These are phyloP conservation scores for Goniozus legneri DNA, from an alignment of 1,140 invertebrate genomes.

Conservation along the genomic window DNA sequence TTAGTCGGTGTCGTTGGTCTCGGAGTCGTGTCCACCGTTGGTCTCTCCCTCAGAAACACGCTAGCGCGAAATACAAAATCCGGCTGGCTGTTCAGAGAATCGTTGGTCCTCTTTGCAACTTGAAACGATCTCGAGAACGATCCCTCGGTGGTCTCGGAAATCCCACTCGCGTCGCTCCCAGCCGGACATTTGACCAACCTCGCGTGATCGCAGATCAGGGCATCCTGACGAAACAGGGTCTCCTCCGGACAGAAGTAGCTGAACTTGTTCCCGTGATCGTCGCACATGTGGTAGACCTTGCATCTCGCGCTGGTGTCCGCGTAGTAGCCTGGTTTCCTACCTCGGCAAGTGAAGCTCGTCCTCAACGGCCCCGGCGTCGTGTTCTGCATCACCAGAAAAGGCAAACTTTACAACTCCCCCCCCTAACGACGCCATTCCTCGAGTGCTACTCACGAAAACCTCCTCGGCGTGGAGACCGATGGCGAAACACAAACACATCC, in stretches of 20 bases:
- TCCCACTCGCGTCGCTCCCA: background rate
- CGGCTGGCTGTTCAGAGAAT: conserved; percentile 16
- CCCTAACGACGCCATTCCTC: too few relatives aligned
- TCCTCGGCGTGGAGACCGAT: too few relatives aligned
- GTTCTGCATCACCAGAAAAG: too few relatives aligned
- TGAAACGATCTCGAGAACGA: conserved; percentile 23
- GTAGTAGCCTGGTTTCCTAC: conserved; percentile 50
- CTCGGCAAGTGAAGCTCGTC: conserved; percentile 43
- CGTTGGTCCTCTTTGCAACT: conserved; percentile 9
- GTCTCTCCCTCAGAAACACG: conserved; percentile 22
- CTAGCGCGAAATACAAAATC: conserved; percentile 31
- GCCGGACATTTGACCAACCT: conserved; percentile 51
- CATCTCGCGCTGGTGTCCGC: conserved; percentile 53
- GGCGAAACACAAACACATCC: too few relatives aligned
- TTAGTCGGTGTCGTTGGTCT: background rate
- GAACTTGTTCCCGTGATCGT: conserved; percentile 51
- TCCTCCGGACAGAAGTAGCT: conserved; percentile 52
- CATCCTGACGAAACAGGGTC: conserved; percentile 56
- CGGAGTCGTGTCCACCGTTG: background rate
- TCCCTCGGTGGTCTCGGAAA: background rate
- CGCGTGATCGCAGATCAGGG: conserved; percentile 55
- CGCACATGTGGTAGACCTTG: conserved; percentile 53
- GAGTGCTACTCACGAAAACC: too few relatives aligned
- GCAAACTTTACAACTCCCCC: too few relatives aligned
- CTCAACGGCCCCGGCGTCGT: too few relatives aligned